phyloP scores from a whole-genome alignment of 1,140 invertebrate genomes.

The Anastrepha obliqua region DNA sequence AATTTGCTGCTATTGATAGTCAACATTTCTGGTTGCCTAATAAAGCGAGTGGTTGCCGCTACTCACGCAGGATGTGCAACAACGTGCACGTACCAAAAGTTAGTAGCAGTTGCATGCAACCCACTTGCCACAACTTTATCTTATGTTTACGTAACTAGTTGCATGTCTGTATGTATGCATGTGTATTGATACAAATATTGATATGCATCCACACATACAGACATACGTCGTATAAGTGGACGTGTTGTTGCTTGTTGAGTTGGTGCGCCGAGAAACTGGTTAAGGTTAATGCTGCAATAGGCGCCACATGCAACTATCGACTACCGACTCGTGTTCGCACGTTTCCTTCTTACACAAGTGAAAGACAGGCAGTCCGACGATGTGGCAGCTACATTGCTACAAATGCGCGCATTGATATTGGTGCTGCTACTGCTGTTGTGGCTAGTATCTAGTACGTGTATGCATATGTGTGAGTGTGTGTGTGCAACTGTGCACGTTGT shows the following conservation, averaged over 20 bases:
- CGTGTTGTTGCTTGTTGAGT: not conserved
- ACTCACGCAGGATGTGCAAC: conserved; percentile 1
- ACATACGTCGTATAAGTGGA: not conserved
- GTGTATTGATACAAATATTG: conserved; percentile 24
- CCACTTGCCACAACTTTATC: conserved; percentile 20
- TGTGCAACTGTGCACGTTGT: not conserved
- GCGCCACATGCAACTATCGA: conserved; percentile 32
- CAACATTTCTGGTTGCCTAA: conserved; percentile 14
- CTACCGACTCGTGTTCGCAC: not conserved
- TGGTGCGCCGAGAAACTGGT: not conserved
- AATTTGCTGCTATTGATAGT: conserved; percentile 26
- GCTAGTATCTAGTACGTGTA: not conserved
- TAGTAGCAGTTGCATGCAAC: conserved; percentile 18
- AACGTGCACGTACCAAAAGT: conserved; percentile 16
- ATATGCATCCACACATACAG: not conserved
- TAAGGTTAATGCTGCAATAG: conserved; percentile 26
- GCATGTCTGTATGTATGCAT: not conserved
- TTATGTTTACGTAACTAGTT: not conserved
- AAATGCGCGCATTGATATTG: not conserved
- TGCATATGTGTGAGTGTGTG: not conserved
- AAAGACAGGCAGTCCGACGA: not conserved
- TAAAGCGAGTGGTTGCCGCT: not conserved
- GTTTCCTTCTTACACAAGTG: conserved; percentile 31
- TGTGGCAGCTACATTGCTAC: not conserved
- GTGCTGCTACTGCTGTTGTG: not conserved